Evolutionary conservation across 2,888 invertebrate genomes (phyloP).

Genomic region (Onthophagus sagittarius): DNA sequence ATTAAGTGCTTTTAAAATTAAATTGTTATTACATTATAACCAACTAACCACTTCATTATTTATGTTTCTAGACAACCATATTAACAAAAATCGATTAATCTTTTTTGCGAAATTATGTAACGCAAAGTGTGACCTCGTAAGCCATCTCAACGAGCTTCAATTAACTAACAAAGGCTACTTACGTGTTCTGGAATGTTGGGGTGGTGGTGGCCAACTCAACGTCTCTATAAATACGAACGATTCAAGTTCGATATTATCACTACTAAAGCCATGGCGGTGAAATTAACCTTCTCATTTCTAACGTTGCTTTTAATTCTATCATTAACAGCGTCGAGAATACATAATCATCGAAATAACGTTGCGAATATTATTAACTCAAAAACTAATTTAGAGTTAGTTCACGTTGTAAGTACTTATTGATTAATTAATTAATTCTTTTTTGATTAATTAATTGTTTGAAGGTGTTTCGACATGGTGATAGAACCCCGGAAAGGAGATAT

Average conservation of each 20-base stretch:
- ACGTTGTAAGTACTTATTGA: conserved; percentile 3
- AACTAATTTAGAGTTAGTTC: conserved; percentile 1
- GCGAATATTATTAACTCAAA: background rate
- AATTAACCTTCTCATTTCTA: background rate
- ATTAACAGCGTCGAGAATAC: background rate
- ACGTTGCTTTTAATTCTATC: background rate
- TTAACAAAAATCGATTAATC: too few relatives aligned
- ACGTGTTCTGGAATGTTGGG: background rate
- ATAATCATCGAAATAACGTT: background rate
- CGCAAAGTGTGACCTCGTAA: background rate
- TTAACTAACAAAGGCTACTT: background rate
- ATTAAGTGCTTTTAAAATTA: too few relatives aligned
- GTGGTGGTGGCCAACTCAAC: background rate
- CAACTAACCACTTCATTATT: too few relatives aligned
- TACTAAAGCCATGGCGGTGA: background rate
- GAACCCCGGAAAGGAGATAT: background rate
- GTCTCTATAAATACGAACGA: background rate
- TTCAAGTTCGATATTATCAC: background rate
- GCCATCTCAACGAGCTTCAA: background rate
- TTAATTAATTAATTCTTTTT: background rate
- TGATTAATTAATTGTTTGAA: background rate
- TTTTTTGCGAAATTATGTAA: background rate
- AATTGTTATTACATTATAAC: too few relatives aligned
- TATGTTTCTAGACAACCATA: too few relatives aligned
- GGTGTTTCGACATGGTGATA: conserved; percentile 3